Conservation (phyloP, 2,888 invertebrate genomes). For the Zaprionus bogoriensis region DNA sequence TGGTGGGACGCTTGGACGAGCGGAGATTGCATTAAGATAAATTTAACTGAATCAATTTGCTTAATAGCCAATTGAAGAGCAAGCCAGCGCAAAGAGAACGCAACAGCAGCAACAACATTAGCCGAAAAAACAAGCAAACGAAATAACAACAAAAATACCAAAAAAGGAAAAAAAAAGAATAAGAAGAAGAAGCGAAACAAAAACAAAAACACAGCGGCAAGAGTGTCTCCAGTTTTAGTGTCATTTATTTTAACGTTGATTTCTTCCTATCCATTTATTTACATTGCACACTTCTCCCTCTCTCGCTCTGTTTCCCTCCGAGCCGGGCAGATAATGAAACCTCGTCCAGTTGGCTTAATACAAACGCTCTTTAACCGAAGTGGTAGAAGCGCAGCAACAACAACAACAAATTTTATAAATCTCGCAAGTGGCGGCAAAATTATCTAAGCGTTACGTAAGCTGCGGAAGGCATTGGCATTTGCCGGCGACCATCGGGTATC, state of each 20-base stretch:
- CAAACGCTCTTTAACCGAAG: slow-evolving; percentile 49
- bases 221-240: slow-evolving; percentile 79
- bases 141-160: slow-evolving; percentile 12
- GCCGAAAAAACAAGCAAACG: slow-evolving; percentile 22
- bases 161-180: slow-evolving; percentile 15
- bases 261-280: slow-evolving; percentile 79
- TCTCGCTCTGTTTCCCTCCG: not conserved
- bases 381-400: slow-evolving; percentile 19
- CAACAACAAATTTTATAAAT: slow-evolving; percentile 64
- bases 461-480: slow-evolving; percentile 32
- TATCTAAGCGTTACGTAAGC: slow-evolving; percentile 75
- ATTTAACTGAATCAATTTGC: slow-evolving; percentile 82
- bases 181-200: slow-evolving; percentile 13
- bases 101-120: slow-evolving; percentile 29
- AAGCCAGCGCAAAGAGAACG: slow-evolving; percentile 59
- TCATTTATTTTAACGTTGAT: slow-evolving; percentile 80
- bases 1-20: slow-evolving; percentile 56
- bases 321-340: slow-evolving; percentile 61
- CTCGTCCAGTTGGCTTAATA: slow-evolving; percentile 73
- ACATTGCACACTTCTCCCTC: slow-evolving; percentile 71
- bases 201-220: slow-evolving; percentile 20
- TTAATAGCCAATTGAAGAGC: slow-evolving; percentile 82
- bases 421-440: slow-evolving; percentile 73
- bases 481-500: too few species aligned
- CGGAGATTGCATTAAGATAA: slow-evolving; percentile 82